phyloP scores from a whole-genome alignment of 2,888 invertebrate genomes.

The Cataglyphis livida region DNA sequence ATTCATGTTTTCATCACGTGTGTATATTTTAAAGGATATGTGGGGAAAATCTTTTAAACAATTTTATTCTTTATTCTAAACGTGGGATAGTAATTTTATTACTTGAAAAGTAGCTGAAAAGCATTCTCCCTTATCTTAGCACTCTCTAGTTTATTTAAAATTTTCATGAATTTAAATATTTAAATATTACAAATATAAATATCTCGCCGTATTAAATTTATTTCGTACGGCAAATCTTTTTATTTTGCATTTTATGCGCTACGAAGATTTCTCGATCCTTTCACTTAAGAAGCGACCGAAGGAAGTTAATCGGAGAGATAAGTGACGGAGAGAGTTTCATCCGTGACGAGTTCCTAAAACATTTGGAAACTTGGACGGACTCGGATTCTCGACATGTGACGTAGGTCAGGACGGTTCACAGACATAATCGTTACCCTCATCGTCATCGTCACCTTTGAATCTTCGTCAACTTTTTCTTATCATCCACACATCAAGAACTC shows the following conservation, averaged over 20 bases:
- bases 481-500: neutral
- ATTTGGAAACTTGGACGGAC: conserved; percentile 50
- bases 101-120: neutral
- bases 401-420: conserved; percentile 54
- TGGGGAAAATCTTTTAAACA: neutral
- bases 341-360: conserved; percentile 27
- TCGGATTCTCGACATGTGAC: conserved; percentile 45
- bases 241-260: neutral
- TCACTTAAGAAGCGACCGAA: neutral
- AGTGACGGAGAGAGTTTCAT: conserved; percentile 7
- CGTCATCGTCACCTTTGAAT: conserved; percentile 13
- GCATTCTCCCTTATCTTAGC: neutral
- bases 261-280: neutral
- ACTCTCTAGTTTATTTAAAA: neutral
- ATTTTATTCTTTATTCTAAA: neutral
- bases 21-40: neutral
- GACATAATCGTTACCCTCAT: conserved; percentile 19
- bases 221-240: neutral
- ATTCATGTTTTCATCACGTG: neutral
- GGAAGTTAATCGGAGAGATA: conserved; percentile 34
- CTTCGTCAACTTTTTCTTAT: conserved; percentile 17
- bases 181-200: neutral
- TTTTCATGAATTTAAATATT: neutral
- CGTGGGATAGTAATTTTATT: neutral
- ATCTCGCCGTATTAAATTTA: neutral